A percentile compares a stretch with the other conserved stretches of the same genome.
These are phyloP conservation scores for Hiodon alosoides DNA, from an alignment of 2,113 vertebrate genomes.

Conservation along the genomic window DNA sequence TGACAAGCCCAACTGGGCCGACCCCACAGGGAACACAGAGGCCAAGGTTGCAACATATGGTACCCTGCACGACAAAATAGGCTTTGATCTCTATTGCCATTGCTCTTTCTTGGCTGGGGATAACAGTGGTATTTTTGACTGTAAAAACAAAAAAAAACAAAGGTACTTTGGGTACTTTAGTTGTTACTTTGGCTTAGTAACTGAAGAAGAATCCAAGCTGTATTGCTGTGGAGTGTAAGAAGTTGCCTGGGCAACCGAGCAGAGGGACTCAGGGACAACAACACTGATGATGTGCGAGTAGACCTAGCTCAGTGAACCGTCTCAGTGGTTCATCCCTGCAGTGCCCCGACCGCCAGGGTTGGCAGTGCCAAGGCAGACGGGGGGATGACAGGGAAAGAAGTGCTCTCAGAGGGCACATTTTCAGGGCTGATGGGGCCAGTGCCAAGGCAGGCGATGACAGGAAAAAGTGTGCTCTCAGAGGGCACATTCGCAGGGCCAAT, in stretches of 20 bases:
- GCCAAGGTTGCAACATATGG: too few species aligned
- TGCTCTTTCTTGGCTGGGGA: too few species aligned
- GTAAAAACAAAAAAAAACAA: background rate
- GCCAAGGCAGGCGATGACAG: too few species aligned
- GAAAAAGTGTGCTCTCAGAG: too few species aligned
- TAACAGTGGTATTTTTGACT: too few species aligned
- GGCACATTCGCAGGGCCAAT: background rate
- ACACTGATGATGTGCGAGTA: background rate
- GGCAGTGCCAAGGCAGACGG: too few species aligned
- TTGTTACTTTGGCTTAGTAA: conserved; percentile 15
- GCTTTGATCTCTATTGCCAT: too few species aligned
- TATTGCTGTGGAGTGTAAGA: conserved; percentile 2
- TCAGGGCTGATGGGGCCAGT: background rate
- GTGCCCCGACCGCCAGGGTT: too few species aligned
- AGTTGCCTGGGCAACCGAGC: conserved; percentile 11
- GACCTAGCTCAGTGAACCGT: background rate
- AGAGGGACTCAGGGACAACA: background rate
- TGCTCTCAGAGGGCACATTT: background rate
- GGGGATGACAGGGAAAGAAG: too few species aligned
- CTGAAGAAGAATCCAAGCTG: conserved; percentile 3
- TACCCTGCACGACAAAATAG: too few species aligned
- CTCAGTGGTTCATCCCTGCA: background rate
- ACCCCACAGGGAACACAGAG: too few species aligned
- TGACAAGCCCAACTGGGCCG: too few species aligned
- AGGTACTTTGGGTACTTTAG: background rate